A percentile compares a stretch with the other conserved stretches of the same genome.
phyloP scores from a whole-genome alignment of 2,113 vertebrate genomes.

The Spea bombifrons region DNA sequence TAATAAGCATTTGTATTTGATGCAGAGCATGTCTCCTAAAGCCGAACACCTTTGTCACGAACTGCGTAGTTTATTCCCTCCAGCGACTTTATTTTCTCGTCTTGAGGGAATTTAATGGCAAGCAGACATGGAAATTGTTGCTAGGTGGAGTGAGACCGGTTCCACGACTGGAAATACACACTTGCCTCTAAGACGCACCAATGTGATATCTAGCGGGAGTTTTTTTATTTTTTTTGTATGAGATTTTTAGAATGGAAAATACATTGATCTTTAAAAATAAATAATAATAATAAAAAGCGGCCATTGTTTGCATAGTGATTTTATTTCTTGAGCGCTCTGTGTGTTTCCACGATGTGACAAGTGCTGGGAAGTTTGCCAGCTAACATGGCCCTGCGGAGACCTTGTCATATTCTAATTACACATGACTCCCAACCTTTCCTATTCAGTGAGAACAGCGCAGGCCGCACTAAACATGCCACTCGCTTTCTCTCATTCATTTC shows the following conservation, averaged over 20 bases:
- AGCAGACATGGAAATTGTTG: conserved; percentile 53
- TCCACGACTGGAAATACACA: background rate
- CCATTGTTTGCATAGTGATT: conserved; percentile 62
- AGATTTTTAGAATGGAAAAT: conserved; percentile 1
- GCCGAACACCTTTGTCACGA: too few species aligned
- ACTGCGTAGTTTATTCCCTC: background rate
- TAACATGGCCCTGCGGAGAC: conserved; percentile 55
- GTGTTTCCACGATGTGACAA: conserved; percentile 68
- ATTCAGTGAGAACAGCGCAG: conserved; percentile 56
- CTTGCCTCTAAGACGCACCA: background rate
- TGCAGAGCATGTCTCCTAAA: too few species aligned
- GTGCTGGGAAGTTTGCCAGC: conserved; percentile 68
- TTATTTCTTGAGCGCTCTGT: conserved; percentile 62
- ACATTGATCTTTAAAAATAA: conserved; percentile 45
- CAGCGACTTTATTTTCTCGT: conserved; percentile 51
- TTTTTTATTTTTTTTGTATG: background rate
- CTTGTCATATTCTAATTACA: conserved; percentile 66
- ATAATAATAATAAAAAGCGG: too few species aligned
- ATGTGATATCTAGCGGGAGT: background rate
- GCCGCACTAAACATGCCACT: conserved; percentile 42
- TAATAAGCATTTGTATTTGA: too few species aligned
- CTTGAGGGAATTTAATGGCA: conserved; percentile 13
- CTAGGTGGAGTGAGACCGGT: conserved; percentile 51
- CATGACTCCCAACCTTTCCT: conserved; percentile 59
- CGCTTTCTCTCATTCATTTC: conserved; percentile 48